These are phyloP conservation scores for Amblyopsis hoosieri DNA, from an alignment of 2,797 vertebrate species.

Conservation along the genomic window DNA sequence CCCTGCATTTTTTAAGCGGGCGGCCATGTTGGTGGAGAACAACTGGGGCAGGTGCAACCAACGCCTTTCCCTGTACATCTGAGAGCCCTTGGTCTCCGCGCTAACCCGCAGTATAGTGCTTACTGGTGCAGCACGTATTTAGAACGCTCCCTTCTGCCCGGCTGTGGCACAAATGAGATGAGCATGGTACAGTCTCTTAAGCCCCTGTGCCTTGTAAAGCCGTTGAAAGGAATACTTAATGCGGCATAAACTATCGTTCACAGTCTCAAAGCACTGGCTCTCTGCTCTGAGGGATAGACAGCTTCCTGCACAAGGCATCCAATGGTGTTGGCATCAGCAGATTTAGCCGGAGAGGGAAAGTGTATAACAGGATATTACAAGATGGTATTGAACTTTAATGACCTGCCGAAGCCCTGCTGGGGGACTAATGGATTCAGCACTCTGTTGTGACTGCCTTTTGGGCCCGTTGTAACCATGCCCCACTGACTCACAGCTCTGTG, in stretches of 20 bases:
- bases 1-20: slow-evolving; percentile 60
- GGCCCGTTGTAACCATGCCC: slow-evolving; percentile 37
- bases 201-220: slow-evolving; percentile 74
- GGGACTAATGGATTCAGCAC: slow-evolving; percentile 55
- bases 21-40: slow-evolving; percentile 69
- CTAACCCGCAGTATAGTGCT: slow-evolving; percentile 27
- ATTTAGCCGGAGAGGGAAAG: slow-evolving; percentile 42
- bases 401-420: slow-evolving; percentile 42
- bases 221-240: slow-evolving; percentile 74
- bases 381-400: slow-evolving; percentile 52
- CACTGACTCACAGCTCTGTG: slow-evolving; percentile 46
- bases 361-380: slow-evolving; percentile 39
- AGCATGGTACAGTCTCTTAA: slow-evolving; percentile 65
- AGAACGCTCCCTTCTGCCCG: slow-evolving; percentile 60
- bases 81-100: slow-evolving; percentile 50
- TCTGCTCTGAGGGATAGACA: slow-evolving; percentile 40
- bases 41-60: slow-evolving; percentile 64
- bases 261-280: slow-evolving; percentile 54
- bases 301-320: slow-evolving; percentile 32
- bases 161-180: slow-evolving; percentile 70
- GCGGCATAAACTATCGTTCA: slow-evolving; percentile 67
- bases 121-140: slow-evolving; percentile 60
- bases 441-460: slow-evolving; percentile 39
- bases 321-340: slow-evolving; percentile 29
- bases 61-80: slow-evolving; percentile 39